A percentile compares a stretch with the other conserved stretches of the same genome.
Conservation (phyloP, 1,140 invertebrate genomes). For the Rhopalosiphum padi region DNA sequence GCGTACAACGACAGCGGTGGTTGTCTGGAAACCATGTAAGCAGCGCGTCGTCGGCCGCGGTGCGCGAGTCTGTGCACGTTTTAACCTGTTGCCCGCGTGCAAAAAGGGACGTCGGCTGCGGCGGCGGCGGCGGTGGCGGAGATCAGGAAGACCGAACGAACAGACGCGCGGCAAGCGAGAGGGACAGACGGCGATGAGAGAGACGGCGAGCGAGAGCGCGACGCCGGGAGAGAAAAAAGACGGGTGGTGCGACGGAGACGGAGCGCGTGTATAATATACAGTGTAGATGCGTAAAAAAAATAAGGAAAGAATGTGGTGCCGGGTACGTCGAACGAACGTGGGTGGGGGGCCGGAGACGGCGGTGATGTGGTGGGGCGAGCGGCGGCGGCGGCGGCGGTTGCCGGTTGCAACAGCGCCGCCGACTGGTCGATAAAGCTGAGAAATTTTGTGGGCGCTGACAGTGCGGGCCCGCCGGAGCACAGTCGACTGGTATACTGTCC, state of each 20-base stretch:
- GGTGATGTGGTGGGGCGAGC: not conserved
- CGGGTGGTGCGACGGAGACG: not conserved
- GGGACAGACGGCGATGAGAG: not conserved
- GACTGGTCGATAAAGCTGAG: constrained; percentile 57
- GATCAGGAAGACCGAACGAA: not conserved
- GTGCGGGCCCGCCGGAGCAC: constrained; percentile 55
- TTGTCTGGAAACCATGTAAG: constrained; percentile 35
- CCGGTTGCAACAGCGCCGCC: constrained; percentile 56
- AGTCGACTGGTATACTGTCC: constrained; percentile 40
- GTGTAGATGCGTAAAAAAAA: not conserved
- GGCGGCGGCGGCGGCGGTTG: constrained; percentile 44
- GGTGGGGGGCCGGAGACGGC: not conserved
- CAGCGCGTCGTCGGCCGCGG: not conserved
- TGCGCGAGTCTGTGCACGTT: constrained; percentile 51
- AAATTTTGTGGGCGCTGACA: constrained; percentile 57
- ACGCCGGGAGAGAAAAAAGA: not conserved
- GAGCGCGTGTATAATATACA: not conserved
- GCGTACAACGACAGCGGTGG: not conserved
- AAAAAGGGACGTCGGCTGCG: constrained; percentile 26
- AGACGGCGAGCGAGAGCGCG: not conserved
- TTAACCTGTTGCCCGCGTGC: constrained; percentile 56
- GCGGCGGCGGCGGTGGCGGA: not conserved
- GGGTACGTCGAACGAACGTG: not conserved
- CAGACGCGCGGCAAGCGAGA: not conserved
- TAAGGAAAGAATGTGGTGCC: constrained; percentile 46